Base-by-base conservation (phyloP, 2,113 vertebrate genomes). In the Boulengerochromis microlepis region DNA sequence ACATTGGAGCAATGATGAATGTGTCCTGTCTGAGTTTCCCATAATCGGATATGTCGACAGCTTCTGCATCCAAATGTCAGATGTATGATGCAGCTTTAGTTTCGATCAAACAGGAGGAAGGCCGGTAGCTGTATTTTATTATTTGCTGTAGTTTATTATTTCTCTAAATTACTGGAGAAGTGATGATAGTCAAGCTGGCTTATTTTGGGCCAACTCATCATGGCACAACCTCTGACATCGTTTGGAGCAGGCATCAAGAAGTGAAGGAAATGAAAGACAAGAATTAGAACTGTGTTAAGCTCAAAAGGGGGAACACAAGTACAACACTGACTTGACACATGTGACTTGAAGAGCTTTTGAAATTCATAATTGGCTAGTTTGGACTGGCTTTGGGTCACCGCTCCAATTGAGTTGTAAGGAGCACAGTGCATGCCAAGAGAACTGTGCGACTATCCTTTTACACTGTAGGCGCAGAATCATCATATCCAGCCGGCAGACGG, bases 381-480 rank as follows among this genome's bases (percentile, higher is more conserved):
- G 82, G 38, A 78, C 38, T 42, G 6, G 31, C 61, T 10, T 18
- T 26, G 86, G 86, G 78, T 71, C 38, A 54, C 85, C 40, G 9
- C 82, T 86, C 83, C 81, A 52, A 93, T 92, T 92, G 94, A 96
- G 86, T 57, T 61, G 88, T 94, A 91, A 95, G 40, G 3, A 45
- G n/a, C 84, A 82, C 16, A 40, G 80, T 31, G 7, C 66, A 64
- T 87, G 84, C 87, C 86, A 59, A 42, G 88, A 90, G 90, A 91
- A 80, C 66, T 78, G 92, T 85, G 53, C 85, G 76, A 89, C 89
- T 95, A 94, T 95, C 96, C 91, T 91, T 96, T 96, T 96, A 95
- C 96, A 94, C 90, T 80, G 87, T 88, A 94, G 94, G 82, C 82
- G 95, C 95, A 95, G 94, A 96, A 94, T 96, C 95, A 95, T 94